Percentiles rank a stretch among this genome's conserved stretches.
Evolutionary conservation across 2,113 vertebrate genomes (phyloP).

Genomic region (Lamprotornis superbus): DNA sequence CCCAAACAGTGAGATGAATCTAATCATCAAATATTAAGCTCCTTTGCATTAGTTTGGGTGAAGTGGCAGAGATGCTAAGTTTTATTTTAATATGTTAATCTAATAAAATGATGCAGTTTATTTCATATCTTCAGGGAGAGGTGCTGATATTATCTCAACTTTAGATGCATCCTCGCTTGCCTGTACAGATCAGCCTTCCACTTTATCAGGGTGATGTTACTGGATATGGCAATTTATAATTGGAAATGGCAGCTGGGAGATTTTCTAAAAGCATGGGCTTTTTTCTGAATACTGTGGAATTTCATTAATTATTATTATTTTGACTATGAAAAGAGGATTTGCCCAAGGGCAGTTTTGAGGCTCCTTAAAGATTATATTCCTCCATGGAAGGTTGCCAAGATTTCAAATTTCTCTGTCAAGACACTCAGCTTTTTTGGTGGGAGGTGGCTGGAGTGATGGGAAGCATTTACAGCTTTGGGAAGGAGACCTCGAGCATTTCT

Average conservation of each 20-base stretch:
- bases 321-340: constrained; percentile 74
- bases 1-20: background rate
- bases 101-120: constrained; percentile 1
- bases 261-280: constrained; percentile 40
- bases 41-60: background rate
- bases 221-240: constrained; percentile 55
- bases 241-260: constrained; percentile 46
- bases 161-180: constrained; percentile 17
- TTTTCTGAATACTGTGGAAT: constrained; percentile 53
- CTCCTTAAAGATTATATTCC: constrained; percentile 51
- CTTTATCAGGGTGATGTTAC: constrained; percentile 27
- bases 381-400: constrained; percentile 58
- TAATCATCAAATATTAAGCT: background rate
- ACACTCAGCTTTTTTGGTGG: constrained; percentile 37
- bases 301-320: constrained; percentile 76
- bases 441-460: background rate
- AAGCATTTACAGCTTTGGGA: constrained; percentile 32
- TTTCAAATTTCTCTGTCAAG: constrained; percentile 66
- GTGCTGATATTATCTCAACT: constrained; percentile 28
- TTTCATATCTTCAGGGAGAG: constrained; percentile 33
- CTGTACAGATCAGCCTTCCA: background rate
- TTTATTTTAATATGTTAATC: constrained; percentile 30
- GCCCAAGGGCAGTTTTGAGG: constrained; percentile 71
- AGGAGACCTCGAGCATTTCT: background rate
- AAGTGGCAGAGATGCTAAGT: background rate